Evolutionary conservation across 2,797 vertebrate genomes (phyloP), one percentile per base, ranked within the genome.

Genomic region (Liparis tanakae): DNA sequence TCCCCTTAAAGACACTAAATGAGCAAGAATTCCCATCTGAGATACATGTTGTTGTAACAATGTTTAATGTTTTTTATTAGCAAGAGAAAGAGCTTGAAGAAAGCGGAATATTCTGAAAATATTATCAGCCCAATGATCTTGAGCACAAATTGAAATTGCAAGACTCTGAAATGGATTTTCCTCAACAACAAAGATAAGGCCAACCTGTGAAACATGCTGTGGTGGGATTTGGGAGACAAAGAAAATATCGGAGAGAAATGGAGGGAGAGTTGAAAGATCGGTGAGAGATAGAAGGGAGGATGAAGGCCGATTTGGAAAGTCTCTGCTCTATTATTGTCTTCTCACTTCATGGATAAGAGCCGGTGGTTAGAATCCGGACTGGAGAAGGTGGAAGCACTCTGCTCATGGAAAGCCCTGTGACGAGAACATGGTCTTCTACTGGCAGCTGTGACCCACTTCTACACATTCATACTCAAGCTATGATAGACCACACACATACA

Each of bases 371-470:
- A 67, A 59, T 61, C 1, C 1, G 18, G 25, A 61, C 17, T 58
- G 22, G n/a, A 85, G 78, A 80, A 76, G 66, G 79, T 79, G 85
- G 88, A 90, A 55, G 64, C 76, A 50, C 64, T 33, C 58, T 73
- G 76, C 80, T 82, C 60, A 80, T 87, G 86, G 84, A 80, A 92
- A 89, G 69, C 79, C 72, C 51, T 30, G 66, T 70, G 76, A 74
- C 37, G 37, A 76, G 69, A 72, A 83, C 79, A 85, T 3, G 61
- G 65, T 83, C 74, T 83, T 81, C 41, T 85, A 85, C 84, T 87
- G 85, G 90, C 92, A 95, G 92, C 91, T 94, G 93, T 94, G 94
- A 94, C 94, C 93, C 91, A 94, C 78, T 93, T 92, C 87, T 78
- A 79, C 80, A 87, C 85, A 85, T 87, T 89, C 82, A 89, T 87